Evolutionary conservation across 2,113 vertebrate genomes (phyloP), one percentile per base, ranked within the genome.

Genomic region (Cyphomyrus plagiostoma): DNA sequence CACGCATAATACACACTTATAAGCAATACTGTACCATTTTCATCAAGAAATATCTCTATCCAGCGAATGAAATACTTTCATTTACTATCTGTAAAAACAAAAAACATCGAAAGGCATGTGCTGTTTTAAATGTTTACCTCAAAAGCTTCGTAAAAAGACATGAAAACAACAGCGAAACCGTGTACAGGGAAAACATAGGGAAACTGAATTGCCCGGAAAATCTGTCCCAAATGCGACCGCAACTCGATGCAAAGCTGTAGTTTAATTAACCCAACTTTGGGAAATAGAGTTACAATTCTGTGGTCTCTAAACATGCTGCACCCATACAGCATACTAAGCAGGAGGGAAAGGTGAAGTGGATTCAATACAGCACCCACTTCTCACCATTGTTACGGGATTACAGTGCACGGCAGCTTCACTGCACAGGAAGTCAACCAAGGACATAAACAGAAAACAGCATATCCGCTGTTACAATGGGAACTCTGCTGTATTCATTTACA

Each of bases 351-450:
- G 23, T 30, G 26, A 89, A 56, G 30, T 19, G 6, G 52, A 8
- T 26, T 89, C 45, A 26, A 17, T 30, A 52, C 30, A n/a, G 50
- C 21, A 11, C 35, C 30, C 26, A 83, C 39, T 84, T 89, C 88
- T 84, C 74, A 89, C 88, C 77, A 89, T 84, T 89, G 88, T 83
- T 82, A 26, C n/a, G 74, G 35, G 50, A 30, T 53, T 62, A 82
- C 66, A 74, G 74, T 19, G 35, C 19, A 39, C 49, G 53, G 66
- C 70, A 42, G 56, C 84, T 53, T 35, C 49, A 52, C 10, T 35
- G 87, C 74, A 52, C 42, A 88, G 70, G 88, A 89, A 52, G 88
- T 89, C 46, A 89, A 53, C 88, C 70, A 53, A 89, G 88, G 88
- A 83, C 77, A 84, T 49, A 15, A n/a, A 89, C 45, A 82, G 35